A percentile compares a stretch with the other conserved stretches of the same genome.
phyloP scores from a whole-genome alignment of 2,797 vertebrate genomes.

The Botia almorhae region DNA sequence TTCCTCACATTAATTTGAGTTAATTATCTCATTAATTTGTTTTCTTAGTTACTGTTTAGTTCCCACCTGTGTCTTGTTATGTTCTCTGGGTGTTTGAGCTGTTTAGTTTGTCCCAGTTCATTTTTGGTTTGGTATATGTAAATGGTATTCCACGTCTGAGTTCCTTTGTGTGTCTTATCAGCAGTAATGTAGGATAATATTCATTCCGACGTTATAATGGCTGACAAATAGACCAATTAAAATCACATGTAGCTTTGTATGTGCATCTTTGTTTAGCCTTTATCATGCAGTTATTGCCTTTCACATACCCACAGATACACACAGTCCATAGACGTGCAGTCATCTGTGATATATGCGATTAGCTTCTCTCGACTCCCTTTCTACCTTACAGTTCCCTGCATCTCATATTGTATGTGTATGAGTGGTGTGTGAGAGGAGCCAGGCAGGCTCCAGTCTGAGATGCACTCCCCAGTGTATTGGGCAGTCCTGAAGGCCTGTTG shows the following conservation, averaged over 20 bases:
- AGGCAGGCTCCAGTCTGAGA: conserved; percentile 18
- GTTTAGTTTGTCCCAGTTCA: no score
- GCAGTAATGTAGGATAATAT: no score
- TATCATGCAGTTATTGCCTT: background rate
- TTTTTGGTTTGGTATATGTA: no score
- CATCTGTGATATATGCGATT: conserved; percentile 7
- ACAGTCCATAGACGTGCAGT: background rate
- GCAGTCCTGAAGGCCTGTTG: conserved; percentile 21
- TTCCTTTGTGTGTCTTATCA: no score
- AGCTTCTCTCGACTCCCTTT: conserved; percentile 5
- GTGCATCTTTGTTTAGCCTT: background rate
- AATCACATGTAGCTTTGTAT: background rate
- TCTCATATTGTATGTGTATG: conserved; percentile 14
- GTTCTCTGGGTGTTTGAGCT: no score
- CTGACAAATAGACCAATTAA: background rate
- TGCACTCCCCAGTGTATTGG: conserved; percentile 37
- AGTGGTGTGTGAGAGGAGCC: conserved; percentile 10
- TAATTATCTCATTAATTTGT: no score
- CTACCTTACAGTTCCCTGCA: background rate
- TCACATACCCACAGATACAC: background rate
- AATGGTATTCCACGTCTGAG: no score
- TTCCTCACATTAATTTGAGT: no score
- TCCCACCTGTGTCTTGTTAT: no score
- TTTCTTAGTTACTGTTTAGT: no score
- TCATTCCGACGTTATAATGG: no score